Base-by-base conservation (phyloP, 2,888 invertebrate species). In the Volucella zonaria region DNA sequence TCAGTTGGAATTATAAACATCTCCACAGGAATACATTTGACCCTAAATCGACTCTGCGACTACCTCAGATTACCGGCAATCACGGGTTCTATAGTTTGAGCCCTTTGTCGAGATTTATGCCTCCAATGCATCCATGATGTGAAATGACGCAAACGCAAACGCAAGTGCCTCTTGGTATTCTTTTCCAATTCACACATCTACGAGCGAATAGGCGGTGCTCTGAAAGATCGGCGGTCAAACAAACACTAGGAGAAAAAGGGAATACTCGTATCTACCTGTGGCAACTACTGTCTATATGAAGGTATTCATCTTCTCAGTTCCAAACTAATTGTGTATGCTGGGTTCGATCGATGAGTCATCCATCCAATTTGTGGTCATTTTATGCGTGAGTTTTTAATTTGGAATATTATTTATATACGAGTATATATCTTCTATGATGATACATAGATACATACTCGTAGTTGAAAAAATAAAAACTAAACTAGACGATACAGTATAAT, bases 251-350 rank as follows among this genome's bases (percentile, higher is more conserved):
- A 43, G 8, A 23, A 43, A 2, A 8, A 18, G 42, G 52, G 40
- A 31, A 14, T 51, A 0, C 18, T 18, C 18, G 14, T 49, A 51
- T 59, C 76, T 76, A 76, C 67, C 51, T 67, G 76, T 8, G 45
- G 12, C 14, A 31, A 31, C 4, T 31, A 31, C 31, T 31, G 6
- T 6, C 31, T 18, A 6, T 11, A 14, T 62, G 31, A 47, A 43
- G 8, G 45, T 23, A 38, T 31, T 15, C 51, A 31, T 67, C 58
- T 49, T 42, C 31, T 52, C 12, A 52, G n/a, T 52, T 61, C 67
- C 18, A 52, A 54, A n/a, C 23, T 52, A 61, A 76, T 78, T 70
- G 61, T 70, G 77, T 71, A 78, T 70, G 62, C 77, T 42, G 64
- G 42, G 15, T 58, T 31, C 38, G 3, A 49, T 58, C 70, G 77